These are phyloP conservation scores for Chymomyza caudatula DNA, from an alignment of 2,888 invertebrate genomes.

Conservation along the genomic window DNA sequence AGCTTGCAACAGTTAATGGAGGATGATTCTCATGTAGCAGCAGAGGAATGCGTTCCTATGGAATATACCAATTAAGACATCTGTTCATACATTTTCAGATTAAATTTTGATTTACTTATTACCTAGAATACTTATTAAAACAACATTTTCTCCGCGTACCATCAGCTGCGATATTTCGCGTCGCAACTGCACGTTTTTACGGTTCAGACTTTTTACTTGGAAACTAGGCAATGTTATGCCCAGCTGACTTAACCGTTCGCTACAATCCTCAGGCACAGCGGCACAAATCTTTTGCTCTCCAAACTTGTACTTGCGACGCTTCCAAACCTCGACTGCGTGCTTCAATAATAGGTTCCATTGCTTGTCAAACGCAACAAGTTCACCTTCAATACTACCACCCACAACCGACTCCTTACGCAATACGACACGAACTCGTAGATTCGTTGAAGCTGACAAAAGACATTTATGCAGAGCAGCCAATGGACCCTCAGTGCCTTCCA, in stretches of 20 bases:
- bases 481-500: conserved; percentile 82
- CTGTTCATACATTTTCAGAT: neutral
- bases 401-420: conserved; percentile 86
- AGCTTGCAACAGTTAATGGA: conserved; percentile 84
- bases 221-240: conserved; percentile 79
- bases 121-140: conserved; percentile 78
- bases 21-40: conserved; percentile 87
- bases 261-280: conserved; percentile 73
- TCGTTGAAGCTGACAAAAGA: conserved; percentile 21
- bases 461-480: conserved; percentile 82
- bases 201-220: conserved; percentile 81
- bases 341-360: conserved; percentile 94
- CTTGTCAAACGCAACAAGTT: conserved; percentile 92
- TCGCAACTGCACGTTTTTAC: conserved; percentile 83
- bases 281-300: conserved; percentile 67
- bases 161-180: conserved; percentile 84
- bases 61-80: conserved; percentile 79
- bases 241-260: conserved; percentile 77
- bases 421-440: conserved; percentile 75
- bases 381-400: conserved; percentile 88
- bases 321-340: conserved; percentile 91
- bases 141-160: conserved; percentile 88
- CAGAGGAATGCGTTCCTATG: conserved; percentile 87
- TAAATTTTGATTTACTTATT: conserved; percentile 22
- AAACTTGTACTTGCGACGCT: conserved; percentile 79